A percentile compares a stretch with the other conserved stretches of the same genome.
phyloP scores from a whole-genome alignment of 2,797 vertebrate species.

The Nyctibius grandis region DNA sequence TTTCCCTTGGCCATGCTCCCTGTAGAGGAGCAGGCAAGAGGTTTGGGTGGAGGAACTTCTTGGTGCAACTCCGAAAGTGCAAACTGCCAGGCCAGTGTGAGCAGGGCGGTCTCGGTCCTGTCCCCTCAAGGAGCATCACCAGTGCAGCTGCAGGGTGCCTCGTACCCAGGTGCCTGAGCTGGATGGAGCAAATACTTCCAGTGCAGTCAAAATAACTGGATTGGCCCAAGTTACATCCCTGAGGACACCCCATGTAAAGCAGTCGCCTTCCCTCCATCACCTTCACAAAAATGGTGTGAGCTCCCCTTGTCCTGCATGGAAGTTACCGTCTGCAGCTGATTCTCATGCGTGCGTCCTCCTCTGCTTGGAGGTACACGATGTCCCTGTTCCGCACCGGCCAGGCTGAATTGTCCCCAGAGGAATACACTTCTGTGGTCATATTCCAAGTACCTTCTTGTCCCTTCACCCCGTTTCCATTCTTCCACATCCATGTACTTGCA shows the following conservation, averaged over 20 bases:
- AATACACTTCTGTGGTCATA: neutral
- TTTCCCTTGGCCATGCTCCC: slow-evolving; percentile 23
- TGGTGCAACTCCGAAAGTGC: neutral
- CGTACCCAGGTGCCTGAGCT: neutral
- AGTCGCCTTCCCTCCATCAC: neutral
- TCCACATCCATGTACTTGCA: neutral
- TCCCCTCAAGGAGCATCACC: neutral
- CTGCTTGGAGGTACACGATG: neutral
- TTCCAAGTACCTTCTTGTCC: neutral
- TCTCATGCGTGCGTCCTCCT: neutral
- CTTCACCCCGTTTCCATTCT: neutral
- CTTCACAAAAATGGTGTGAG: neutral
- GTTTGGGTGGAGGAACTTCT: neutral
- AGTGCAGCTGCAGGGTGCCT: neutral
- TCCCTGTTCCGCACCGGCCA: neutral
- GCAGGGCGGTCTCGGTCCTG: accelerated
- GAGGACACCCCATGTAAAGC: neutral
- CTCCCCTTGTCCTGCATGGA: neutral
- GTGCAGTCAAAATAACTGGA: neutral
- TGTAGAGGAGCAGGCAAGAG: neutral
- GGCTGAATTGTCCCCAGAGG: neutral
- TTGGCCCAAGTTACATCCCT: neutral
- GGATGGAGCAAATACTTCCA: neutral
- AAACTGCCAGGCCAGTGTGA: neutral
- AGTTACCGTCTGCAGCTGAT: neutral